Evolutionary conservation across 2,797 vertebrate species (phyloP), one percentile per base, ranked within the genome.

Genomic region (Ceryle rudis): DNA sequence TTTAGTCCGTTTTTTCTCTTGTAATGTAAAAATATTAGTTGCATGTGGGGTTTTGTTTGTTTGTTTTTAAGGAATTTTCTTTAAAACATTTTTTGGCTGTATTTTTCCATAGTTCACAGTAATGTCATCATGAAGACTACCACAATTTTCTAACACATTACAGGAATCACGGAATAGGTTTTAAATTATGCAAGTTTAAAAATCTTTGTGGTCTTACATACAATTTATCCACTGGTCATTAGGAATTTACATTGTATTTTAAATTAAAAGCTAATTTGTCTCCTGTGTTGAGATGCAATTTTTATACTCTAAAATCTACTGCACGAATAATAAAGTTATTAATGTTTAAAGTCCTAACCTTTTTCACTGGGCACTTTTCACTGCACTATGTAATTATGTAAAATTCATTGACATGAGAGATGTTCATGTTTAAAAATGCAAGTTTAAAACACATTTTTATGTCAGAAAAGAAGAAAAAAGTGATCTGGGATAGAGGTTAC

Each of bases 291-390:
- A 82, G 37, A 77, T 58, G 51, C 12, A 78, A 72, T 89, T 85
- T 94, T 92, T 94, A 82, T 83, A 44, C 22, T 55, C 42, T 86
- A 67, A 87, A 95, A 86, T 82, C 71, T 87, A 61, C 64, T 87
- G 26, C n/a, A 77, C 18, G 20, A 93, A 87, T 95, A 95, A 95
- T 72, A 75, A 91, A 90, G 67, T 83, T 94, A 95, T 95, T 93
- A 95, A 97, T 92, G 57, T 86, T 96, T 93, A 85, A 97, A 94
- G 65, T 90, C 64, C 69, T 92, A 93, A 77, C 79, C 39, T 94
- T 82, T 92, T 95, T 89, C 69, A 90, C 51, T 62, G 78, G 78
- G 67, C 57, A 89, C 46, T 47, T 47, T 23, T 47, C 12, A 65
- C 13, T 69, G 71, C 42, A 72, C 61, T 91, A 85, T 79, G 55